Conservation (phyloP, 2,113 vertebrate species). For the Phasianus colchicus region DNA sequence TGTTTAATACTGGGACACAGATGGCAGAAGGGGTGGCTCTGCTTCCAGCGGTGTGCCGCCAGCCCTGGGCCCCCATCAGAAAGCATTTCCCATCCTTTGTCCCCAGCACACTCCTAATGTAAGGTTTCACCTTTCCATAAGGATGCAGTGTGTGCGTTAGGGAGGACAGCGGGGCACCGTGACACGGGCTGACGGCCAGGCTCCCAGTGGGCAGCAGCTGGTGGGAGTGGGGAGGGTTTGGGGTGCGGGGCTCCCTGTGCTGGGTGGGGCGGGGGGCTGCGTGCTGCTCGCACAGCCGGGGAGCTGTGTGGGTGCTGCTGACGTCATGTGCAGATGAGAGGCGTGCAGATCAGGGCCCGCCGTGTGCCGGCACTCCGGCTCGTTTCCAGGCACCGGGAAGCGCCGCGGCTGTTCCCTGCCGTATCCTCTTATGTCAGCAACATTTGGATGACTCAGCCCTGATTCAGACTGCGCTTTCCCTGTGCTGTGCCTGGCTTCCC, state of each 20-base stretch:
- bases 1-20: not conserved
- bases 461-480: not conserved
- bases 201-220: not conserved
- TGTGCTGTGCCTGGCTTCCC: not conserved
- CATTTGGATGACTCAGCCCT: constrained; percentile 21
- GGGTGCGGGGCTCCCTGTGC: not conserved
- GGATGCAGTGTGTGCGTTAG: accelerated
- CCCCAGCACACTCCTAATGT: accelerated
- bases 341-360: not conserved
- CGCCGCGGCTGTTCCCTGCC: not conserved
- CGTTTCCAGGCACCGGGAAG: not conserved
- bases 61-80: accelerated
- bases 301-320: not conserved
- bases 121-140: accelerated
- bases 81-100: too few species aligned
- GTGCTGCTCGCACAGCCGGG: not conserved
- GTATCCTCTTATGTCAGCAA: constrained; percentile 2
- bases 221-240: accelerated
- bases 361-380: not conserved
- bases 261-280: too few species aligned
- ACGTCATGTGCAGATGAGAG: not conserved
- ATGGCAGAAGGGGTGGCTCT: not conserved
- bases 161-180: accelerated
- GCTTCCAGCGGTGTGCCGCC: not conserved
- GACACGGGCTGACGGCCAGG: not conserved